Percentiles rank a stretch among this genome's conserved stretches.
Conservation (phyloP, 2,113 vertebrate genomes). For the Ellobius talpinus region DNA sequence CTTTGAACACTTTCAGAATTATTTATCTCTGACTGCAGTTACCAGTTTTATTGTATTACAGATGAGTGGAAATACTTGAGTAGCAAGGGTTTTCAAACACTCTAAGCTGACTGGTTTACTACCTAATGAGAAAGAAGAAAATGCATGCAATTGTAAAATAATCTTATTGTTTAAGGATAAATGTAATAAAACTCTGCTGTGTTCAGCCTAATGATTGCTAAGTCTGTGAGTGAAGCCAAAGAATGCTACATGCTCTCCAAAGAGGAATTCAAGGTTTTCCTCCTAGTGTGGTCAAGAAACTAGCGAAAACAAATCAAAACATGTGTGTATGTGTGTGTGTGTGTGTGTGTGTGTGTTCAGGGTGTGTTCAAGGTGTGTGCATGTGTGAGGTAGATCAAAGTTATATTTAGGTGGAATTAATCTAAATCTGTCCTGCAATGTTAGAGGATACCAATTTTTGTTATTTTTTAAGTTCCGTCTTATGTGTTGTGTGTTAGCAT, state of each 20-base stretch:
- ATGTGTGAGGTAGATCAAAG: constrained; percentile 11
- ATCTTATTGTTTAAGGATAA: neutral
- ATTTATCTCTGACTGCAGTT: neutral
- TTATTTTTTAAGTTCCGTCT: neutral
- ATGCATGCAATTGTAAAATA: neutral
- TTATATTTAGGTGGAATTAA: constrained; percentile 1
- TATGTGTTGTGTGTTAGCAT: constrained; percentile 23
- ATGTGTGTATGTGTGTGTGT: neutral
- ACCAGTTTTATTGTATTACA: neutral
- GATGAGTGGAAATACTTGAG: constrained; percentile 16
- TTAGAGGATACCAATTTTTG: neutral
- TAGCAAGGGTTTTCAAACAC: constrained; percentile 38
- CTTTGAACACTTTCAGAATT: neutral
- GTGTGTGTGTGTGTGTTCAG: neutral
- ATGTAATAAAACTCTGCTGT: neutral
- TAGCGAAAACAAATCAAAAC: constrained; percentile 23
- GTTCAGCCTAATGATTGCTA: neutral
- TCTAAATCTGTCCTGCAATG: neutral
- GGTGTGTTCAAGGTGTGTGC: neutral
- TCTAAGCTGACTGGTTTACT: constrained; percentile 15
- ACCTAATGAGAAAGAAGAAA: constrained; percentile 29
- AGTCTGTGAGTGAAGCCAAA: neutral
- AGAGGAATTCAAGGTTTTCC: constrained; percentile 14
- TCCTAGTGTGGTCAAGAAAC: neutral
- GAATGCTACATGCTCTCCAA: neutral